These are phyloP conservation scores for Pipra filicauda DNA, from an alignment of 2,113 vertebrate genomes.

Conservation along the genomic window DNA sequence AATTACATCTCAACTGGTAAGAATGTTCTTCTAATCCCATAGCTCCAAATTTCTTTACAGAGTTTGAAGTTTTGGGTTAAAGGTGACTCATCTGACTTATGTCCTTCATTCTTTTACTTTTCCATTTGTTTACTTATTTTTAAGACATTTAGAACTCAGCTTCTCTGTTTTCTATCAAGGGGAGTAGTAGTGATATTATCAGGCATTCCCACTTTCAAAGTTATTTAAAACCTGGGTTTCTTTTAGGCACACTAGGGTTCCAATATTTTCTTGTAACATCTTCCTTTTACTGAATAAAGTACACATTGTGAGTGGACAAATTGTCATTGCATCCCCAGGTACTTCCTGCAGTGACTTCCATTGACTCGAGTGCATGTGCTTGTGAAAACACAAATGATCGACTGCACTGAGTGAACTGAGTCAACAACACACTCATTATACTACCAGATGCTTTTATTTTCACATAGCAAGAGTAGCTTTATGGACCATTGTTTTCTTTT, in stretches of 20 bases:
- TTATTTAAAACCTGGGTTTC: neutral
- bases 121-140: neutral
- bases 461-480: neutral
- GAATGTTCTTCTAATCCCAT: neutral
- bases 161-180: neutral
- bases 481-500: constrained; percentile 3
- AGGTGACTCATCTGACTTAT: neutral
- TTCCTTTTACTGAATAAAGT: constrained; percentile 15
- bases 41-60: neutral
- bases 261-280: neutral
- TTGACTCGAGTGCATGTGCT: neutral
- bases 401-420: constrained; percentile 25
- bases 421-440: constrained; percentile 30
- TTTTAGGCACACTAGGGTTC: neutral
- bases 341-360: neutral
- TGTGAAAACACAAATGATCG: constrained; percentile 8
- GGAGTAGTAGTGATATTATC: neutral
- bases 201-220: neutral
- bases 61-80: neutral
- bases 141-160: neutral
- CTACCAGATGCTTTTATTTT: constrained; percentile 45
- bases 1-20: neutral
- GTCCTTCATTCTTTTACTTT: neutral
- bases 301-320: neutral
- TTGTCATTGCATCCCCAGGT: constrained; percentile 1